Conservation (phyloP, 2,797 vertebrate genomes). For the Macroramphosus scolopax region DNA sequence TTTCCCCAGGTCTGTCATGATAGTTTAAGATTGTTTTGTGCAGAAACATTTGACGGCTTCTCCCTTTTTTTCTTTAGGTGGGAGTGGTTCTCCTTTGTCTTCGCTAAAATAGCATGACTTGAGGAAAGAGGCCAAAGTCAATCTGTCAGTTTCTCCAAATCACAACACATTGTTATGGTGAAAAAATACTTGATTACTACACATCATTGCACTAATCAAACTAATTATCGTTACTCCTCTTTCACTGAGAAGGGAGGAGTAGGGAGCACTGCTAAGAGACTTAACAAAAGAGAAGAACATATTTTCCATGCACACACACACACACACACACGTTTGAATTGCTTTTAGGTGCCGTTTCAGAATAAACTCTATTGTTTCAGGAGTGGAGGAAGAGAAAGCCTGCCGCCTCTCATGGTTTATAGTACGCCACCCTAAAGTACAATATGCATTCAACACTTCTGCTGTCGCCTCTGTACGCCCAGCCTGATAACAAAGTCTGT, state of each 20-base stretch:
- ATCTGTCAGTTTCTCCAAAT: slow-evolving; percentile 1
- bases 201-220: too few species aligned
- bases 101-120: too few species aligned
- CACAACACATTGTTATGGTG: neutral
- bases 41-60: too few species aligned
- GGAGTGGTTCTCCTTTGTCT: too few species aligned
- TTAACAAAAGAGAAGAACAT: too few species aligned
- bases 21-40: too few species aligned
- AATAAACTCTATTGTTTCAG: slow-evolving; percentile 24
- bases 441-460: slow-evolving; percentile 27
- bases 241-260: slow-evolving; percentile 4
- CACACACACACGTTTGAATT: neutral
- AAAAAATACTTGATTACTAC: neutral
- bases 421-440: slow-evolving; percentile 1
- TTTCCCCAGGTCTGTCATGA: too few species aligned
- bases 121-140: neutral
- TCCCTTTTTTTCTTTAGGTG: too few species aligned
- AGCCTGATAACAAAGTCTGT: slow-evolving; percentile 36
- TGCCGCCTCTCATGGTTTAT: too few species aligned
- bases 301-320: too few species aligned
- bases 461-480: slow-evolving; percentile 29
- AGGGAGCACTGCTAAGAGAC: slow-evolving; percentile 8
- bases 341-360: slow-evolving; percentile 10
- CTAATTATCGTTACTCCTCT: neutral
- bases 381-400: too few species aligned